phyloP scores from a whole-genome alignment of 2,113 vertebrate species.

The Varanus salvator region DNA sequence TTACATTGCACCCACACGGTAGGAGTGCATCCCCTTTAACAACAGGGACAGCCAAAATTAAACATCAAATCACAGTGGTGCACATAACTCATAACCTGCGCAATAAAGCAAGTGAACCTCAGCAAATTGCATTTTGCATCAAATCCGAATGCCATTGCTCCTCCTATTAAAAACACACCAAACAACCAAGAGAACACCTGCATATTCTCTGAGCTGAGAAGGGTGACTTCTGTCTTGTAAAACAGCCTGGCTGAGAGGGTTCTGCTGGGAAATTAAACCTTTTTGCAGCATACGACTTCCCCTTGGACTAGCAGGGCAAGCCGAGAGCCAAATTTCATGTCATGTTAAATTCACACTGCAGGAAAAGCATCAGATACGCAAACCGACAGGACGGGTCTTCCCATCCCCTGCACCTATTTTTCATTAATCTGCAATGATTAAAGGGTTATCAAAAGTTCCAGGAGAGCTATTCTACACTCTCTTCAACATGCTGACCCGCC shows the following conservation, averaged over 20 bases:
- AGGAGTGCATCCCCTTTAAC: neutral
- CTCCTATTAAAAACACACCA: neutral
- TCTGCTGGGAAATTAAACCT: constrained; percentile 54
- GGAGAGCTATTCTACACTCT: no score
- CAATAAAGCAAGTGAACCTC: neutral
- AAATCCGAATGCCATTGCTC: neutral
- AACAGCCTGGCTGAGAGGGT: neutral
- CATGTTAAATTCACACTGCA: constrained; percentile 44
- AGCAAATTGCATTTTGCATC: neutral
- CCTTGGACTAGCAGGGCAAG: constrained; percentile 17
- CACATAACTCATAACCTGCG: neutral
- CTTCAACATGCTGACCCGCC: no score
- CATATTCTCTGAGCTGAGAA: neutral
- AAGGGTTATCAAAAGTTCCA: constrained; percentile 69
- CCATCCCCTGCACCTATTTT: constrained; percentile 66
- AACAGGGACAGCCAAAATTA: neutral
- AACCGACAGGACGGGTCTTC: constrained; percentile 64
- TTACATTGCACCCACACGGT: neutral
- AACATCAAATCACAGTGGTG: constrained; percentile 3
- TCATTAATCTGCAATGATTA: constrained; percentile 72
- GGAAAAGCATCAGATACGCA: constrained; percentile 50
- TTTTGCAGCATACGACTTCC: neutral
- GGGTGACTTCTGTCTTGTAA: neutral
- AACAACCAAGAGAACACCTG: neutral
- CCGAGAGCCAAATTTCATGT: constrained; percentile 17